These are phyloP conservation scores for Ophioderma brevispina DNA, from an alignment of 35 echinoderm and acorn worm genomes.

Conservation along the genomic window DNA sequence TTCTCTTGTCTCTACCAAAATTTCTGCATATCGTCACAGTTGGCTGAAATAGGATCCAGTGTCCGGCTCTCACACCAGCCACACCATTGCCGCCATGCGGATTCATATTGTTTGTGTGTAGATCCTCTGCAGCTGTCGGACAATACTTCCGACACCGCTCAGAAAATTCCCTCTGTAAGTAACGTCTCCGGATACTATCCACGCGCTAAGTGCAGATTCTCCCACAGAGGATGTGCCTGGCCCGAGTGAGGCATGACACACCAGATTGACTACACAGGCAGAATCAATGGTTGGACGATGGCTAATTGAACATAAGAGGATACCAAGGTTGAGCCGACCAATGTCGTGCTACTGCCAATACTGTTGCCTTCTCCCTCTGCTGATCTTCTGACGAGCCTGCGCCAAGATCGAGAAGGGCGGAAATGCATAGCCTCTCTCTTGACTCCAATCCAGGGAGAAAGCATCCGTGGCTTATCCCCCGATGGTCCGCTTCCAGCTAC, in stretches of 20 bases:
- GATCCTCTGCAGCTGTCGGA: constrained; percentile 40
- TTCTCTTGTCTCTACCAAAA: too few relatives aligned
- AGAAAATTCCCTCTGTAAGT: constrained; percentile 24
- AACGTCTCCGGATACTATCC: constrained; percentile 60
- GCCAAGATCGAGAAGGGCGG: constrained; percentile 55
- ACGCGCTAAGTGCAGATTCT: constrained; percentile 39
- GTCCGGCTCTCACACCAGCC: too few relatives aligned
- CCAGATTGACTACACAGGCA: not conserved
- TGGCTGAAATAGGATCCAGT: too few relatives aligned
- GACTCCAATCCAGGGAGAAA: too few relatives aligned
- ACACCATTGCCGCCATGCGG: too few relatives aligned
- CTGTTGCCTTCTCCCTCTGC: constrained; percentile 42
- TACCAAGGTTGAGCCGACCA: constrained; percentile 89
- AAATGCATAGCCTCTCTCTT: too few relatives aligned
- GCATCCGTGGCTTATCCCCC: too few relatives aligned
- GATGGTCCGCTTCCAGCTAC: too few relatives aligned
- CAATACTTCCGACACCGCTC: constrained; percentile 33
- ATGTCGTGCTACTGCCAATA: constrained; percentile 55
- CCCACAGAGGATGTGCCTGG: not conserved
- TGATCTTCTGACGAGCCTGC: constrained; percentile 29
- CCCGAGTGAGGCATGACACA: not conserved
- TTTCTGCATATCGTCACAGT: too few relatives aligned
- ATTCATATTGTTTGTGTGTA: too few relatives aligned
- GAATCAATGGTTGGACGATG: constrained; percentile 35
- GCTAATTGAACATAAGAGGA: constrained; percentile 28